phyloP scores from a whole-genome alignment of 1,140 invertebrate genomes.

The Orchesella cincta region DNA sequence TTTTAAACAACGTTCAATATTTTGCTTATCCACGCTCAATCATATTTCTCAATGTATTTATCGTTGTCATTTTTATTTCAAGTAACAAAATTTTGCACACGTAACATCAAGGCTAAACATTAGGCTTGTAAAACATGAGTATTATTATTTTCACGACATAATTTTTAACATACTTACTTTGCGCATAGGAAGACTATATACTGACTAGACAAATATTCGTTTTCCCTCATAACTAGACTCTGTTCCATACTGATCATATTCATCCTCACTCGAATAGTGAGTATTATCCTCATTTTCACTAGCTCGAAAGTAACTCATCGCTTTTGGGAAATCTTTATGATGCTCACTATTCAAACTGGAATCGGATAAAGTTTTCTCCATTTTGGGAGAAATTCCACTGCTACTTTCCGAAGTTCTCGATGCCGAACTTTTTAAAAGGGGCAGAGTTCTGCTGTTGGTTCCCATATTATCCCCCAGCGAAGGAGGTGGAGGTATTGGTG shows the following conservation, averaged over 20 bases:
- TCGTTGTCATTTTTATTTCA: no score
- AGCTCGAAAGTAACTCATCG: slow-evolving; percentile 41
- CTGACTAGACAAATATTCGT: slow-evolving; percentile 16
- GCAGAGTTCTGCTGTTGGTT: not conserved
- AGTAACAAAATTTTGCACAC: no score
- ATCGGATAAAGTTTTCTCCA: slow-evolving; percentile 49
- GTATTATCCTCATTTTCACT: slow-evolving; percentile 43
- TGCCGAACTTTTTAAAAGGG: not conserved
- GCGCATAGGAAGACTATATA: no score
- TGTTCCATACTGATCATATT: slow-evolving; percentile 44
- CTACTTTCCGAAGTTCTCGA: not conserved
- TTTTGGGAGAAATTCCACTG: slow-evolving; percentile 13
- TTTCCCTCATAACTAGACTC: slow-evolving; percentile 22
- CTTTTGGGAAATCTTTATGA: slow-evolving; percentile 46
- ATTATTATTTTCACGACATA: no score
- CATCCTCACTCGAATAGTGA: slow-evolving; percentile 45
- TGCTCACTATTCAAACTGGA: slow-evolving; percentile 50
- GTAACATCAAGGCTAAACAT: no score
- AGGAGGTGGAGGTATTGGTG: not conserved
- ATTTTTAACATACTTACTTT: no score
- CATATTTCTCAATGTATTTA: no score
- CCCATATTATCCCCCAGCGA: not conserved
- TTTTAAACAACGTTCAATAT: no score
- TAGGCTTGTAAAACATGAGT: no score
- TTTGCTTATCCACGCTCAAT: no score